Percentiles rank a stretch among this genome's conserved stretches.
These are phyloP conservation scores for Protobothrops flavoviridis DNA, from an alignment of 2,113 vertebrate genomes.

Conservation along the genomic window DNA sequence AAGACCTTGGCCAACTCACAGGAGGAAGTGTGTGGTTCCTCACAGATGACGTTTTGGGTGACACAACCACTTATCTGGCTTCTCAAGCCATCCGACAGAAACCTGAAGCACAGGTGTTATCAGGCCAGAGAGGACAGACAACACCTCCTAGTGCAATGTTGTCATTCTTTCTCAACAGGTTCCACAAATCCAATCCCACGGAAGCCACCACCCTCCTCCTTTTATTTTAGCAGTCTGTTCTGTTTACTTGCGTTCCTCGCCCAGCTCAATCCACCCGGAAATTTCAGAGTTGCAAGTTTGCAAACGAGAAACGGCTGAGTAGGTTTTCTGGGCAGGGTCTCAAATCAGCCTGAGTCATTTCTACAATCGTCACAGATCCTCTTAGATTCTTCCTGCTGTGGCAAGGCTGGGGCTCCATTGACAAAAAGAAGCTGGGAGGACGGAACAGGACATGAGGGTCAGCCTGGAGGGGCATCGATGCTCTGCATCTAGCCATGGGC, in stretches of 20 bases:
- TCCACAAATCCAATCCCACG: background rate
- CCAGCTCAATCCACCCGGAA: background rate
- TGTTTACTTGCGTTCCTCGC: background rate
- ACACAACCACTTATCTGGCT: rapidly evolving
- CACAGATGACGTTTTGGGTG: background rate
- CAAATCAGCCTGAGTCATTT: background rate
- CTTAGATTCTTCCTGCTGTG: background rate
- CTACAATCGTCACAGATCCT: background rate
- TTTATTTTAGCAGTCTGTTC: background rate
- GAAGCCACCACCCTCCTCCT: background rate
- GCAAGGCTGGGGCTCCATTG: background rate
- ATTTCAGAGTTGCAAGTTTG: background rate
- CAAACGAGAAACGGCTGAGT: background rate
- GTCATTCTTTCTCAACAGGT: background rate
- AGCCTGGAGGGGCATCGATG: background rate
- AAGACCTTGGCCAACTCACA: rapidly evolving
- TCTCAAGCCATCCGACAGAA: background rate
- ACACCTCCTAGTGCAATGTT: background rate
- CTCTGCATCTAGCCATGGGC: background rate
- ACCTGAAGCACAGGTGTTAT: background rate
- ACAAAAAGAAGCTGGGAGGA: background rate
- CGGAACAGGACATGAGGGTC: rapidly evolving
- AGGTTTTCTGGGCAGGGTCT: background rate
- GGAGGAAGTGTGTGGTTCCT: background rate
- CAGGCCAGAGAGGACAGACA: background rate